phyloP scores from a whole-genome alignment of 2,888 invertebrate genomes.

The Phanerotoma sp. region DNA sequence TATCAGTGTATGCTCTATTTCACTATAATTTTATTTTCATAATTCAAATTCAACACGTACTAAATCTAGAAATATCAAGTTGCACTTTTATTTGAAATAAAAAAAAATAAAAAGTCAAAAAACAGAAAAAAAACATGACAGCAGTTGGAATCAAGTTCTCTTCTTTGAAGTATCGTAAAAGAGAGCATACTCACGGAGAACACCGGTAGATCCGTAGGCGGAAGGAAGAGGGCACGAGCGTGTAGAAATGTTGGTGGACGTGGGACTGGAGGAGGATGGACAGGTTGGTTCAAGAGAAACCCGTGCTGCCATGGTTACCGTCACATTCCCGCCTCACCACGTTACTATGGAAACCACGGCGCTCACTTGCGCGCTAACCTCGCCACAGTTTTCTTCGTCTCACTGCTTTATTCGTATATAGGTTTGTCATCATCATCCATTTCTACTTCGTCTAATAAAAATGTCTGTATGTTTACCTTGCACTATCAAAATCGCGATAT shows the following conservation, averaged over 20 bases:
- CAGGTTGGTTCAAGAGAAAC: conserved; percentile 50
- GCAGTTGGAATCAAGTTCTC: conserved; percentile 8
- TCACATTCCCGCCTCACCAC: conserved; percentile 57
- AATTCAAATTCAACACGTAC: conserved; percentile 1
- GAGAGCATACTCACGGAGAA: neutral
- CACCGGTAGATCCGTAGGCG: conserved; percentile 43
- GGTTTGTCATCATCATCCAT: neutral
- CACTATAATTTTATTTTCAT: conserved; percentile 1
- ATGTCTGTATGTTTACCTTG: conserved; percentile 1
- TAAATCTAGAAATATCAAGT: neutral
- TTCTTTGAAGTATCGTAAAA: neutral
- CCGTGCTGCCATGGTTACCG: conserved; percentile 57
- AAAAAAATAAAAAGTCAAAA: too few relatives aligned
- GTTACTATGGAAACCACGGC: conserved; percentile 62
- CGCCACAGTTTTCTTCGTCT: conserved; percentile 2
- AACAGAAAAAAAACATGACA: neutral
- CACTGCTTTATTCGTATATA: conserved; percentile 6
- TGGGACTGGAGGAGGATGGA: conserved; percentile 52
- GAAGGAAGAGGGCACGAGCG: conserved; percentile 51
- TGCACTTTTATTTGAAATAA: neutral
- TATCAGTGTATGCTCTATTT: neutral
- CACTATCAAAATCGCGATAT: too few relatives aligned
- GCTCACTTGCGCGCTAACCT: conserved; percentile 36
- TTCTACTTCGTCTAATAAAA: conserved; percentile 28
- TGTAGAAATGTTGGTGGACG: conserved; percentile 39